These are phyloP conservation scores for Stenichneumon culpator DNA, from an alignment of 2,888 invertebrate genomes.

Conservation along the genomic window DNA sequence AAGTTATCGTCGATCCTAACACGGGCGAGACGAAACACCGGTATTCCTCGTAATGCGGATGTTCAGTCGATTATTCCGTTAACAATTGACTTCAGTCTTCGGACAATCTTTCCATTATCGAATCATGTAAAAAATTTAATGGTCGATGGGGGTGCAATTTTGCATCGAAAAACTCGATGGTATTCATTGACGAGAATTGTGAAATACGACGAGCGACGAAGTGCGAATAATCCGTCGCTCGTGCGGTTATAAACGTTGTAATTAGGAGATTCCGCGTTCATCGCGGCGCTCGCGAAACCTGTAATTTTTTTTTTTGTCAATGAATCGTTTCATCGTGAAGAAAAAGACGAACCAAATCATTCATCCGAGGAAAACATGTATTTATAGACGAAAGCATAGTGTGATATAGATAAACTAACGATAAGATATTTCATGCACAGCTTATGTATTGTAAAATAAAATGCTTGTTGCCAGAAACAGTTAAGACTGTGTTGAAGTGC, in stretches of 20 bases:
- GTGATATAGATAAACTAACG: slow-evolving; percentile 61
- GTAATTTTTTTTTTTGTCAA: slow-evolving; percentile 27
- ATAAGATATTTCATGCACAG: slow-evolving; percentile 61
- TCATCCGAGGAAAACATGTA: slow-evolving; percentile 34
- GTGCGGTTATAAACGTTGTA: slow-evolving; percentile 28
- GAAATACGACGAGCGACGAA: slow-evolving; percentile 46
- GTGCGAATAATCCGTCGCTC: slow-evolving; percentile 34
- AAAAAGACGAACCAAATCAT: slow-evolving; percentile 37
- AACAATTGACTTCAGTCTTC: neutral
- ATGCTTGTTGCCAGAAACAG: slow-evolving; percentile 58
- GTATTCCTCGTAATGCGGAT: slow-evolving; percentile 55
- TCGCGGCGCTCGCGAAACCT: slow-evolving; percentile 41
- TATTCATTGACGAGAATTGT: slow-evolving; percentile 50
- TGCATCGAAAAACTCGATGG: slow-evolving; percentile 46
- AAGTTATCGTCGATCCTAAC: slow-evolving; percentile 81
- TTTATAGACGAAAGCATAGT: slow-evolving; percentile 61
- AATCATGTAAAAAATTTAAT: slow-evolving; percentile 42
- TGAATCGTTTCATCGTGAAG: slow-evolving; percentile 11
- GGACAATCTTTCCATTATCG: slow-evolving; percentile 34
- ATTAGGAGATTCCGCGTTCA: slow-evolving; percentile 27
- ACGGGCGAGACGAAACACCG: slow-evolving; percentile 81
- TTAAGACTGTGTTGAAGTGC: neutral
- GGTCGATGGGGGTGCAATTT: slow-evolving; percentile 56
- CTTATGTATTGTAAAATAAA: slow-evolving; percentile 69
- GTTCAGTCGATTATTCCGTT: neutral